Conservation (phyloP, 2,888 invertebrate genomes). For the Synanthedon vespiformis region DNA sequence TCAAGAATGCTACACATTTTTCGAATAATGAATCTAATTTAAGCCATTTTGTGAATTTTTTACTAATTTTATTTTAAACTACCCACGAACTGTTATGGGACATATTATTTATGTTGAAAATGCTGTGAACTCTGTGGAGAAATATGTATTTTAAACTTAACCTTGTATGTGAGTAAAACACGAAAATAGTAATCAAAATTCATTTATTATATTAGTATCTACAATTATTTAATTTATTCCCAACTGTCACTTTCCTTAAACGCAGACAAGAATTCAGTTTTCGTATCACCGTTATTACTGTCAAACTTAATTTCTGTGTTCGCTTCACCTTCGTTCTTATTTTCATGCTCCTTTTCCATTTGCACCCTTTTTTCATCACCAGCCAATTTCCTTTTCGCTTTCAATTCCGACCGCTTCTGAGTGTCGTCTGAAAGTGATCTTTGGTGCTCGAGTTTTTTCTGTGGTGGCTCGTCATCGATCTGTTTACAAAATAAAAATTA, state of each 20-base stretch:
- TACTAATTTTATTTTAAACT: too few species aligned
- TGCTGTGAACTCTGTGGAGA: too few species aligned
- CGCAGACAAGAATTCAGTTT: constrained; percentile 34
- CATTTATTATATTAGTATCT: too few species aligned
- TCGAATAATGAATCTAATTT: too few species aligned
- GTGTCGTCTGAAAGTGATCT: constrained; percentile 14
- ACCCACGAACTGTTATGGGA: too few species aligned
- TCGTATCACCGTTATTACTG: constrained; percentile 29
- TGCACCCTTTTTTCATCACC: constrained; percentile 22
- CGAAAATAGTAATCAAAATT: too few species aligned
- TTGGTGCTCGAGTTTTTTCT: constrained; percentile 30
- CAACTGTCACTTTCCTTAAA: constrained; percentile 59
- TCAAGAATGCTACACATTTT: too few species aligned
- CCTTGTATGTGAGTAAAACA: too few species aligned
- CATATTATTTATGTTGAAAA: too few species aligned
- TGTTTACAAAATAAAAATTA: constrained; percentile 12
- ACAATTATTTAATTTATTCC: constrained; percentile 33
- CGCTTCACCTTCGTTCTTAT: constrained; percentile 6
- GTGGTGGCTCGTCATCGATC: constrained; percentile 43
- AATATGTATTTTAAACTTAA: too few species aligned
- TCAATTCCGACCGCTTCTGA: background rate
- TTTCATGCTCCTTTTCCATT: constrained; percentile 8
- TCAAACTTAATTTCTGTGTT: constrained; percentile 9
- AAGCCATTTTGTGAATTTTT: too few species aligned
- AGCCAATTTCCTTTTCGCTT: constrained; percentile 12